Evolutionary conservation across 2,888 invertebrate species (phyloP).

Genomic region (Plutella xylostella): DNA sequence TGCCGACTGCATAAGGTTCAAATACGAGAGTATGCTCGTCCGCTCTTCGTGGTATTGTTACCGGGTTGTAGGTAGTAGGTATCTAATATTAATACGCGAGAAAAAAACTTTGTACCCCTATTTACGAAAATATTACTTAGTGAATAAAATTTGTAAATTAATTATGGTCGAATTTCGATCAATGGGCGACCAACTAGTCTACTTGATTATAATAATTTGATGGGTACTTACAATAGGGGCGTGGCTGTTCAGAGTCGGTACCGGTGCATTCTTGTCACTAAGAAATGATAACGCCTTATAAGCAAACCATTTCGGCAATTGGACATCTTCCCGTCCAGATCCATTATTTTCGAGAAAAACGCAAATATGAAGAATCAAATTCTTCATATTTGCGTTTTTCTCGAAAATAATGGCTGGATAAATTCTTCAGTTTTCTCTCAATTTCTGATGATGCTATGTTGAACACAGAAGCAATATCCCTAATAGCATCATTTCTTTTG

Average conservation of each 20-base stretch:
- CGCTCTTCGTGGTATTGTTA: no score
- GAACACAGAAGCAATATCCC: constrained; percentile 21
- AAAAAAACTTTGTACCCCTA: no score
- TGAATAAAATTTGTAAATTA: no score
- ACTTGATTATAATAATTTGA: constrained; percentile 15
- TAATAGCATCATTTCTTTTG: constrained; percentile 10
- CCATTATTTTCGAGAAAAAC: constrained; percentile 18
- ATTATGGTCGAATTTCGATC: not conserved
- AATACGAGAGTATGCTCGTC: no score
- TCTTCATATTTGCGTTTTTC: constrained; percentile 20
- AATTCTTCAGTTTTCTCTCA: constrained; percentile 16
- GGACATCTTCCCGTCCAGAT: constrained; percentile 17
- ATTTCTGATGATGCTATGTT: constrained; percentile 21
- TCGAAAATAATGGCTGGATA: no score
- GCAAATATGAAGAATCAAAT: no score
- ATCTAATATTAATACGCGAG: no score
- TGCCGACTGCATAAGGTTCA: no score
- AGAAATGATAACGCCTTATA: constrained; percentile 18
- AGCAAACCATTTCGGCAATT: constrained; percentile 20
- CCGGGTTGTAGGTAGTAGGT: no score
- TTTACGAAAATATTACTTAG: no score
- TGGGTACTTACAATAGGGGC: constrained; percentile 16
- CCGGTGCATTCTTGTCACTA: constrained; percentile 16
- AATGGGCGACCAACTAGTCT: constrained; percentile 15
- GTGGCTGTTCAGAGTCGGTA: constrained; percentile 17